These are phyloP conservation scores for Agriotes lineatus DNA, from an alignment of 2,888 invertebrate species.

Conservation along the genomic window DNA sequence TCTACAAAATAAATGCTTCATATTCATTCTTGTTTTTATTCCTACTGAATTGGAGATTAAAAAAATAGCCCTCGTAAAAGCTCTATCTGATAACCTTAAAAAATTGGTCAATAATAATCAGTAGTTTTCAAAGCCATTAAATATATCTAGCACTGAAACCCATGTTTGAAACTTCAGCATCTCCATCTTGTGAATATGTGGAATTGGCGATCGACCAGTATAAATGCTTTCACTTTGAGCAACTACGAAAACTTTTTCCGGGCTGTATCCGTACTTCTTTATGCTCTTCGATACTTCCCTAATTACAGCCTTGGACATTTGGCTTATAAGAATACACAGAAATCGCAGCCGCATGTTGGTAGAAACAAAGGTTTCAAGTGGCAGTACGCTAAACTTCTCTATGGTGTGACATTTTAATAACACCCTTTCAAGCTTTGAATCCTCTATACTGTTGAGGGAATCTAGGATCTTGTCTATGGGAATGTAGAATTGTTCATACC, in stretches of 20 bases:
- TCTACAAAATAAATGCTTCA: too few species aligned
- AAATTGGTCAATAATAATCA: too few species aligned
- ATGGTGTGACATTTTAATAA: not conserved
- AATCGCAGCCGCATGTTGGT: constrained; percentile 2
- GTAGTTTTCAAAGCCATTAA: constrained; percentile 21
- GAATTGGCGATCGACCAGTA: not conserved
- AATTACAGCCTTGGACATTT: not conserved
- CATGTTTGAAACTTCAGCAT: not conserved
- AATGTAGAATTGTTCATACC: not conserved
- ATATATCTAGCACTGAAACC: constrained; percentile 7
- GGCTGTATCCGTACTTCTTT: not conserved
- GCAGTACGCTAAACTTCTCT: not conserved
- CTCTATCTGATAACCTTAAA: too few species aligned
- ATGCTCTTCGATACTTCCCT: not conserved
- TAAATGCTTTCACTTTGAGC: not conserved
- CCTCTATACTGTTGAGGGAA: not conserved
- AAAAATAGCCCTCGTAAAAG: too few species aligned
- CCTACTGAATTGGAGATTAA: too few species aligned
- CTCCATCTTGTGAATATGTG: constrained; percentile 4
- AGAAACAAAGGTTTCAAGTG: not conserved
- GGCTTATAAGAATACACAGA: not conserved
- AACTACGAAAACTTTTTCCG: constrained; percentile 4
- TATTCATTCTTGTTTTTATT: too few species aligned
- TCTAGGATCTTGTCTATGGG: not conserved
- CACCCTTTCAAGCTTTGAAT: constrained; percentile 10